A percentile compares a stretch with the other conserved stretches of the same genome.
phyloP scores from a whole-genome alignment of 1,140 invertebrate species.

The Drosophila tropicalis region DNA sequence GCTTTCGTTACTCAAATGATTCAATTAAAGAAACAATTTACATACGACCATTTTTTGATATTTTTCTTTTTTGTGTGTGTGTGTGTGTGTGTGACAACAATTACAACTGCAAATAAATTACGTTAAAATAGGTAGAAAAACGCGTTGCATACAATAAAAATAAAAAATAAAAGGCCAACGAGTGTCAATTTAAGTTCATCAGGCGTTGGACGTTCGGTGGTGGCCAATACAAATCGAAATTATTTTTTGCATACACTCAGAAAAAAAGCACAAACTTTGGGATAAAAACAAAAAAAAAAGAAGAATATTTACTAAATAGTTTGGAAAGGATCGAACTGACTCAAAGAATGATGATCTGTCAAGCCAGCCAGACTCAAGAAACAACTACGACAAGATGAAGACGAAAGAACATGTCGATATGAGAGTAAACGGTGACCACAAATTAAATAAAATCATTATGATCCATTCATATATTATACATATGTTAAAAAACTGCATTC shows the following conservation, averaged over 20 bases:
- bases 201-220: slow-evolving; percentile 25
- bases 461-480: too few species aligned
- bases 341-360: too few species aligned
- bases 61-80: slow-evolving; percentile 18
- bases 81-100: slow-evolving; percentile 39
- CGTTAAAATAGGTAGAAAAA: slow-evolving; percentile 71
- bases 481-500: too few species aligned
- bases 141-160: slow-evolving; percentile 16
- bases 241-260: neutral
- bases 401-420: too few species aligned
- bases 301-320: too few species aligned
- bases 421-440: too few species aligned
- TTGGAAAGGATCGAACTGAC: too few species aligned
- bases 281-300: too few species aligned
- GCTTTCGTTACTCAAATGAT: slow-evolving; percentile 63
- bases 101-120: slow-evolving; percentile 77
- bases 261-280: slow-evolving; percentile 30
- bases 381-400: too few species aligned
- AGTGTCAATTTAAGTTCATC: slow-evolving; percentile 77
- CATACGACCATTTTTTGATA: slow-evolving; percentile 54
- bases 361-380: too few species aligned
- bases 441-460: too few species aligned
- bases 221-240: slow-evolving; percentile 41
- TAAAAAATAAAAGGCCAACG: slow-evolving; percentile 56
- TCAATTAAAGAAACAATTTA: slow-evolving; percentile 79